Base-by-base conservation (phyloP, 2,797 vertebrate species). In the Myotis vivesi region DNA sequence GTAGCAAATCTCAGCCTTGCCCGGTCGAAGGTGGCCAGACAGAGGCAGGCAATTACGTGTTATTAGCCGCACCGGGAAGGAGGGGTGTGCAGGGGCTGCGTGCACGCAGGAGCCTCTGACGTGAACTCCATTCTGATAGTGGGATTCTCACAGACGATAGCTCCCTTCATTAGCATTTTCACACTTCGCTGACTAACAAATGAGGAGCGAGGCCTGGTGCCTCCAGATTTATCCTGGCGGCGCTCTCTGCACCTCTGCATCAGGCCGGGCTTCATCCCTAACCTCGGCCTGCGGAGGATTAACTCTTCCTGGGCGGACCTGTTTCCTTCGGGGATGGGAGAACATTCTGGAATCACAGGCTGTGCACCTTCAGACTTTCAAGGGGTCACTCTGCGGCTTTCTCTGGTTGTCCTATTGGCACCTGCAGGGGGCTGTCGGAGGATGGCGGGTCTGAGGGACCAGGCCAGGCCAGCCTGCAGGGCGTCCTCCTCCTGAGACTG, bases 131-230 rank as follows among this genome's bases (percentile, higher is more conserved):
- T 99, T 98, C 98, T 98, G 99, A 99, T 99, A 94, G 98, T 98
- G 98, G 98, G 98, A 98, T 99, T 99, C 99, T 99, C 95, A 97
- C 98, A 98, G 99, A 99, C 99, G 98, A 99, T 98, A 98, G 98
- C 99, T 99, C 98, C 99, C 99, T 99, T 99, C 99, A 99, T 99
- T 99, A 99, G 99, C 99, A 99, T 99, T 99, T 99, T 99, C 99
- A 99, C 99, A 99, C 99, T 99, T 98, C 98, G 98, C 99, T 99
- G 99, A 98, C 98, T 99, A 99, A 99, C 99, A 99, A 99, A 99
- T 99, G 99, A 99, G 99, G 99, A 99, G 99, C 99, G 98, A 99
- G 98, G 98, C 98, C 98, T 98, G 98, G 98, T 98, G 98, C 98
- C 95, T 76, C 97, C 98, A 98, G 99, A 99, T 99, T 99, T 99